Evolutionary conservation across 2,113 vertebrate genomes (phyloP).

Genomic region (Pteruthius melanotis): DNA sequence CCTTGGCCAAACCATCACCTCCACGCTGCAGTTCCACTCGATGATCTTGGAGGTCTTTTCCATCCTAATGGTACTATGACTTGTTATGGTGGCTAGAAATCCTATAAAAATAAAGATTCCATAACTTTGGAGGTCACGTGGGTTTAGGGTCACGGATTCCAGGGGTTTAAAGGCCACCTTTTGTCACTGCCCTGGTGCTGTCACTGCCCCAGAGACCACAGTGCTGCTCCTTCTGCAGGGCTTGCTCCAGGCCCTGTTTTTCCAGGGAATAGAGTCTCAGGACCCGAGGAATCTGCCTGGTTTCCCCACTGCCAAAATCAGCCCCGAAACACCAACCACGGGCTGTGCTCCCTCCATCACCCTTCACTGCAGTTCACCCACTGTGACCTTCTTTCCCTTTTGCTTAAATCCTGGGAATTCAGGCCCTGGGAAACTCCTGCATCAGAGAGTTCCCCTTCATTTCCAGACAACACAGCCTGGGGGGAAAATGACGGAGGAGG

Average conservation of each 20-base stretch:
- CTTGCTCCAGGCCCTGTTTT: background rate
- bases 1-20: background rate
- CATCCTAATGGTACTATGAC: background rate
- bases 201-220: background rate
- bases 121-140: accelerated
- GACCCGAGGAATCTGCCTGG: background rate
- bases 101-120: background rate
- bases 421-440: background rate
- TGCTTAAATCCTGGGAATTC: background rate
- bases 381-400: background rate
- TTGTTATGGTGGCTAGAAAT: background rate
- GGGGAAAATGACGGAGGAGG: background rate
- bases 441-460: background rate
- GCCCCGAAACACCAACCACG: accelerated
- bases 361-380: background rate
- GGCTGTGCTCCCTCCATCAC: background rate
- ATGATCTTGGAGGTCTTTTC: background rate
- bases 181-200: background rate
- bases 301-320: background rate
- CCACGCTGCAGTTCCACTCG: background rate
- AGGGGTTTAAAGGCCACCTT: background rate
- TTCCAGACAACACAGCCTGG: background rate
- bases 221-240: background rate
- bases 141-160: background rate
- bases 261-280: background rate